Evolutionary conservation across 2,113 vertebrate species (phyloP).

Genomic region (Esox niger): DNA sequence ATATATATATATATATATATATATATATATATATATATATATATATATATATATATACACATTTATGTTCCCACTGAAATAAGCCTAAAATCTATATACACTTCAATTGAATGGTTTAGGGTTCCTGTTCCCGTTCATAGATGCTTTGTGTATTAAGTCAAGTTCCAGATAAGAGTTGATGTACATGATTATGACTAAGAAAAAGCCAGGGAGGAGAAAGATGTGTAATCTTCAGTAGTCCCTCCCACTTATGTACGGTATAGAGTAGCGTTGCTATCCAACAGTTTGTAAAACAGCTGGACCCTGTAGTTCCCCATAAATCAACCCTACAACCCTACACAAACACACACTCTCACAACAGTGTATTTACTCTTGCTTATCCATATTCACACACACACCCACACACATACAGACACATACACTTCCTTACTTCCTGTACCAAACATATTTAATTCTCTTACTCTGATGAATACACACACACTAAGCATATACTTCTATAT

Average conservation of each 20-base stretch:
- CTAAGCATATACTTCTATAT: background rate
- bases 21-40: no score
- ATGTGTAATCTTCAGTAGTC: background rate
- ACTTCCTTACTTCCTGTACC: background rate
- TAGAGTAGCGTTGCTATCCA: constrained; percentile 14
- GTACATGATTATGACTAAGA: constrained; percentile 9
- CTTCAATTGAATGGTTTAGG: no score
- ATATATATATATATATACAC: no score
- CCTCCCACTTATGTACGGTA: constrained; percentile 5
- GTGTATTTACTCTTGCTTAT: background rate
- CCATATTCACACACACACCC: background rate
- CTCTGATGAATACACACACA: constrained; percentile 10
- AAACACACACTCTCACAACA: constrained; percentile 13
- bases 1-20: no score
- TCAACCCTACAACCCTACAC: background rate
- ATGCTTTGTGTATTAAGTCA: no score
- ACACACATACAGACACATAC: background rate
- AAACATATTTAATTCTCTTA: background rate
- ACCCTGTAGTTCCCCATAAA: constrained; percentile 20
- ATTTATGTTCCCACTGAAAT: no score
- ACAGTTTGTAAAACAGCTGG: constrained; percentile 23
- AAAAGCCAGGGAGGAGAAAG: background rate
- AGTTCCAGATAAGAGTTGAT: no score
- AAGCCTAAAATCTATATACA: no score
- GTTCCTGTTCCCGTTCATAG: no score